Evolutionary conservation across 2,888 invertebrate species (phyloP).

Genomic region (Dinocampus coccinellae): DNA sequence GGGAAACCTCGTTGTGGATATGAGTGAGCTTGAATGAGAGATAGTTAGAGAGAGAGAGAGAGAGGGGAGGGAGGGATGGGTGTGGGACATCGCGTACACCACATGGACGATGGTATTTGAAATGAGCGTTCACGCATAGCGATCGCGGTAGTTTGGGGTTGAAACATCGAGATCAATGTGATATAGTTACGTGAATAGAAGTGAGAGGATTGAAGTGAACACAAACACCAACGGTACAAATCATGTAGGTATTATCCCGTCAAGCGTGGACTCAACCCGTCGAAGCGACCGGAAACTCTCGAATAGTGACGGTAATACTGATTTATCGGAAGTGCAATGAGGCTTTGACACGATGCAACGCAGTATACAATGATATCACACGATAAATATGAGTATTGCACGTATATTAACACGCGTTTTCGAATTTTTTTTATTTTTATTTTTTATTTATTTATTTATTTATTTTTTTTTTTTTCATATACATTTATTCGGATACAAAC

Average conservation of each 20-base stretch:
- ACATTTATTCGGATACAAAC: constrained; percentile 24
- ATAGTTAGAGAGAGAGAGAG: constrained; percentile 28
- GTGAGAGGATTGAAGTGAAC: background rate
- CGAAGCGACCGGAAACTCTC: constrained; percentile 60
- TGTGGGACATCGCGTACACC: constrained; percentile 41
- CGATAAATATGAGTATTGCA: constrained; percentile 5
- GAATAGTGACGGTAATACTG: constrained; percentile 64
- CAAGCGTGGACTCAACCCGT: constrained; percentile 66
- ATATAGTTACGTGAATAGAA: background rate
- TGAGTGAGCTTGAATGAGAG: constrained; percentile 39
- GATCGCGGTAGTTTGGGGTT: constrained; percentile 26
- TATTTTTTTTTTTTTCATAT: too few species aligned
- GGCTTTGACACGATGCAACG: constrained; percentile 28
- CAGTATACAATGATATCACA: constrained; percentile 21
- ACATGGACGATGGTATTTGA: constrained; percentile 44
- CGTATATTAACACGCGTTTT: constrained; percentile 25
- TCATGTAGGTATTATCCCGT: constrained; percentile 68
- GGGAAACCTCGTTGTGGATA: constrained; percentile 52
- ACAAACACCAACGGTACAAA: constrained; percentile 60
- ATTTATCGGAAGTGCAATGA: constrained; percentile 64
- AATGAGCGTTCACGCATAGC: constrained; percentile 25
- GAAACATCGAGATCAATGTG: constrained; percentile 29
- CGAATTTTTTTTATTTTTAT: too few species aligned
- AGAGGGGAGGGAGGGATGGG: constrained; percentile 34
- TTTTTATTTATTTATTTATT: too few species aligned